Evolutionary conservation across 2,888 invertebrate species (phyloP).

Genomic region (Pandemis heparana): DNA sequence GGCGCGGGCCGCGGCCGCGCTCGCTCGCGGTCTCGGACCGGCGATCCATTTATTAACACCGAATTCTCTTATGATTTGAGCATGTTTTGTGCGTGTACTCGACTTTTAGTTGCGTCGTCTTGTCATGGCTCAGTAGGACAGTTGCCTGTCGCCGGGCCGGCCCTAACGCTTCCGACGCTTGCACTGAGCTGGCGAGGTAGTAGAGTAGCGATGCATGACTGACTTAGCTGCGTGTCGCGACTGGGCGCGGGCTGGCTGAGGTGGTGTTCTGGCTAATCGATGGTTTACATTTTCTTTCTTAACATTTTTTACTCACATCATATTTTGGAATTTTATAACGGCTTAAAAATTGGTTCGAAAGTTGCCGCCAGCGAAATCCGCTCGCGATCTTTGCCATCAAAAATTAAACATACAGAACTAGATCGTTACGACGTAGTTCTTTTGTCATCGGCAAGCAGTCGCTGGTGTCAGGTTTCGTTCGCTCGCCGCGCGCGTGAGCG

Average conservation of each 20-base stretch:
- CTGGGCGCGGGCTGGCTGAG: constrained; percentile 22
- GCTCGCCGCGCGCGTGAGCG: not conserved
- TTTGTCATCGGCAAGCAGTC: not conserved
- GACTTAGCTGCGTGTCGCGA: constrained; percentile 32
- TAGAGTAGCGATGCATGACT: constrained; percentile 38
- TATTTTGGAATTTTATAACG: constrained; percentile 5
- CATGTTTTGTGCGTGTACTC: constrained; percentile 67
- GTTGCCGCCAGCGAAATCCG: not conserved
- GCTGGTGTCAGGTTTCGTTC: not conserved
- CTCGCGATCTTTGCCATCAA: not conserved
- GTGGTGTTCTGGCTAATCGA: constrained; percentile 34
- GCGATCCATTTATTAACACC: constrained; percentile 58
- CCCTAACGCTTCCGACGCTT: constrained; percentile 21
- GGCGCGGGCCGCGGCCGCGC: constrained; percentile 18
- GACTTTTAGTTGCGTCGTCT: constrained; percentile 55
- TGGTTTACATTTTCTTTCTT: constrained; percentile 26
- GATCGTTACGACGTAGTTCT: no score
- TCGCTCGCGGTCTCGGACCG: constrained; percentile 64
- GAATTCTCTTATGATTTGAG: constrained; percentile 61
- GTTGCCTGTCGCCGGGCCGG: constrained; percentile 11
- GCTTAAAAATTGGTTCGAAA: not conserved
- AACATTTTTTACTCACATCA: constrained; percentile 9
- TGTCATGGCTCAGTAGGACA: constrained; percentile 38
- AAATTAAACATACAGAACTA: not conserved
- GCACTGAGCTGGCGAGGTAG: constrained; percentile 2